Conservation (phyloP, 2,888 invertebrate species). For the Smittia sp. region DNA sequence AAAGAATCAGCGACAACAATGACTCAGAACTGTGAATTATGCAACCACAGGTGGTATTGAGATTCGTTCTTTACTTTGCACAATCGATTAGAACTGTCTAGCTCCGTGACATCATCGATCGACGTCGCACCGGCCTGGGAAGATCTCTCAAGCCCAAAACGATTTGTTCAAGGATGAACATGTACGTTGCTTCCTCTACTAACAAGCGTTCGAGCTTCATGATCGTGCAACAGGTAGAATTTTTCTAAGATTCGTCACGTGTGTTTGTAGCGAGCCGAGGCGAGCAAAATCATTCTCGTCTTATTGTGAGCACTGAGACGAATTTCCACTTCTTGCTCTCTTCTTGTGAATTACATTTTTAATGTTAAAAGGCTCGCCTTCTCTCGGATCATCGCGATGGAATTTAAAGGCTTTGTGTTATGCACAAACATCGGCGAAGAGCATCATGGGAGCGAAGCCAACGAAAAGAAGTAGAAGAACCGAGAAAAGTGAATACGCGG, state of each 20-base stretch:
- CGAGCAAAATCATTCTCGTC: not conserved
- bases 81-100: too few relatives aligned
- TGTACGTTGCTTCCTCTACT: too few relatives aligned
- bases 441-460: not conserved
- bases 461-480: not conserved
- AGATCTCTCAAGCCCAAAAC: too few relatives aligned
- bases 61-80: too few relatives aligned
- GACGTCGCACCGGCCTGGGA: too few relatives aligned
- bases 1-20: too few relatives aligned
- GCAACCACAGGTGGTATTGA: too few relatives aligned
- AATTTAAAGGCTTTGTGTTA: not conserved
- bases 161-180: not conserved
- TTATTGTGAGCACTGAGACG: conserved; percentile 4
- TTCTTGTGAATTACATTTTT: conserved; percentile 14
- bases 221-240: conserved; percentile 28
- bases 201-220: not conserved
- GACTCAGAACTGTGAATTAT: too few relatives aligned
- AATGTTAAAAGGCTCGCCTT: conserved; percentile 29
- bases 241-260: conserved; percentile 32
- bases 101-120: too few relatives aligned
- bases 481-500: not conserved
- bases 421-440: conserved; percentile 12
- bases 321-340: not conserved
- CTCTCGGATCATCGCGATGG: not conserved
- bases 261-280: not conserved